These are phyloP conservation scores for Apamea anceps DNA, from an alignment of 2,888 invertebrate genomes.

Conservation along the genomic window DNA sequence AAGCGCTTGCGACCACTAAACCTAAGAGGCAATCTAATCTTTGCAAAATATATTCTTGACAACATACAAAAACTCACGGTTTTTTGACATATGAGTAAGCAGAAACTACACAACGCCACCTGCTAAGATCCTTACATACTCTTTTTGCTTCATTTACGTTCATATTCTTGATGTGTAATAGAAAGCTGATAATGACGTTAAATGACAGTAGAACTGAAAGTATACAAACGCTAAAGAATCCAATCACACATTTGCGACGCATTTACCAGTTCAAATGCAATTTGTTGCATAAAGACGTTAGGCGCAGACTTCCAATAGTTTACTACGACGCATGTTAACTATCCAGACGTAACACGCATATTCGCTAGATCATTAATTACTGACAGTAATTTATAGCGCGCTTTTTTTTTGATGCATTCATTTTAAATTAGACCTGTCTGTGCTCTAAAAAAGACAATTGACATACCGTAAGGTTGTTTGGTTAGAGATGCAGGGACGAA, in stretches of 20 bases:
- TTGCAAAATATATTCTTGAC: neutral
- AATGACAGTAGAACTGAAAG: conserved; percentile 50
- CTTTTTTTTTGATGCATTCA: conserved; percentile 3
- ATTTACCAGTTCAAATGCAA: conserved; percentile 41
- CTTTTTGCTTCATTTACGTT: neutral
- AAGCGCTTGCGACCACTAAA: too few relatives aligned
- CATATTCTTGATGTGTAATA: conserved; percentile 42
- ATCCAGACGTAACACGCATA: conserved; percentile 41
- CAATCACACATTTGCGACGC: conserved; percentile 53
- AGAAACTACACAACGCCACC: neutral
- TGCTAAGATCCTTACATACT: neutral
- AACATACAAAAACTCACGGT: neutral
- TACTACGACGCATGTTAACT: conserved; percentile 16
- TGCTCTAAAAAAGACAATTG: neutral
- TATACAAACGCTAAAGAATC: conserved; percentile 42
- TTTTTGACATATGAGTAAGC: neutral
- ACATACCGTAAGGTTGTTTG: neutral
- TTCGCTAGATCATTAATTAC: conserved; percentile 26
- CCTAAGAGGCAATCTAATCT: too few relatives aligned
- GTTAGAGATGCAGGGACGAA: neutral
- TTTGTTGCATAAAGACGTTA: conserved; percentile 45
- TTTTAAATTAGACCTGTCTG: neutral
- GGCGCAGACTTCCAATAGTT: conserved; percentile 28
- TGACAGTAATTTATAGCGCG: neutral
- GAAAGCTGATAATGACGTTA: conserved; percentile 52